Percentiles rank a stretch among this genome's conserved stretches.
These are phyloP conservation scores for Lissocephala sabroskyi DNA, from an alignment of 2,888 invertebrate species.

Conservation along the genomic window DNA sequence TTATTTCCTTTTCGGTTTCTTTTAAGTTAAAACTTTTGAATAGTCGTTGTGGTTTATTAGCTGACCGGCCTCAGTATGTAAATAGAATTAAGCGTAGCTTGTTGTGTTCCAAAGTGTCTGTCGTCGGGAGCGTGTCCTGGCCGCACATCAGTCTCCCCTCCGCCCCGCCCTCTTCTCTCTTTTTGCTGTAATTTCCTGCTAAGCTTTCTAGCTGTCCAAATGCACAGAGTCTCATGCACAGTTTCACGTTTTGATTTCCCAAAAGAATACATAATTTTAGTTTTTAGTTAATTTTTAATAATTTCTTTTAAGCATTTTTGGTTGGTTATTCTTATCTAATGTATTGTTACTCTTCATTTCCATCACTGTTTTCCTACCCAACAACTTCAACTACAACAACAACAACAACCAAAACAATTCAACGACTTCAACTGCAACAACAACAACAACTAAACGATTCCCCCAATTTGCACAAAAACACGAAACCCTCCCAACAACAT, in stretches of 20 bases:
- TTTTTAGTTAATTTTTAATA: slow-evolving; percentile 16
- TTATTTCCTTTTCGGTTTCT: slow-evolving; percentile 32
- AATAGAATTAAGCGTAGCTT: slow-evolving; percentile 3
- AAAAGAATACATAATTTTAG: not conserved
- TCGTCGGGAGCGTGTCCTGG: no score
- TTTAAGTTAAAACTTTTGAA: slow-evolving; percentile 19
- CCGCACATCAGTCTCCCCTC: no score
- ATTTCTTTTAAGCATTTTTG: slow-evolving; percentile 27
- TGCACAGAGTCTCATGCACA: slow-evolving; percentile 29
- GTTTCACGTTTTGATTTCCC: slow-evolving; percentile 9
- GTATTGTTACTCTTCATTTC: slow-evolving; percentile 59
- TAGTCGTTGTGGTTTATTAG: slow-evolving; percentile 4
- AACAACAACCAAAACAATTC: slow-evolving; percentile 28
- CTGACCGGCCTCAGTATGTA: slow-evolving; percentile 18
- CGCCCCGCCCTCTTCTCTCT: no score
- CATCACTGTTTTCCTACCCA: slow-evolving; percentile 51
- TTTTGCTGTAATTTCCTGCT: not conserved
- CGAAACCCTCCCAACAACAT: slow-evolving; percentile 16
- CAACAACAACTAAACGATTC: slow-evolving; percentile 15
- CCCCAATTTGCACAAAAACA: slow-evolving; percentile 17
- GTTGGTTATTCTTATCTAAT: slow-evolving; percentile 57
- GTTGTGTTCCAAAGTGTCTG: not conserved
- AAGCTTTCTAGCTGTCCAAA: slow-evolving; percentile 14
- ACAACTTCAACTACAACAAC: slow-evolving; percentile 29
- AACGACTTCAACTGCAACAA: slow-evolving; percentile 21